A percentile compares a stretch with the other conserved stretches of the same genome.
Conservation (phyloP, 2,113 vertebrate genomes). For the Anhinga rufa region DNA sequence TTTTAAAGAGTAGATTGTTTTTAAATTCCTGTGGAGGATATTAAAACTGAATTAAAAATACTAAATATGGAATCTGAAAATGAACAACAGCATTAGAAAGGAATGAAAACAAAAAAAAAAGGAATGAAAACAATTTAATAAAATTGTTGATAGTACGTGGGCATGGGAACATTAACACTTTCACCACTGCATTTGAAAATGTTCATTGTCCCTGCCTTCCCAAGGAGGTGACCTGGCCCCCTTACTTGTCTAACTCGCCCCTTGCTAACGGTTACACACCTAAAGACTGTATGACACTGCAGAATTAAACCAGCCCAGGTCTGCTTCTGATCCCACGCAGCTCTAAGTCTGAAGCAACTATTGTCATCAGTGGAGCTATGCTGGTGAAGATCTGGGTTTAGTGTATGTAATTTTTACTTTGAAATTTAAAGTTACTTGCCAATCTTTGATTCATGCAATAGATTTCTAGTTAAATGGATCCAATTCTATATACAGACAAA, state of each 20-base stretch:
- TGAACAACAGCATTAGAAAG: conserved; percentile 16
- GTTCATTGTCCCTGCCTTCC: neutral
- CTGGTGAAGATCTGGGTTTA: neutral
- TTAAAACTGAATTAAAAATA: conserved; percentile 45
- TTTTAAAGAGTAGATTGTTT: conserved; percentile 39
- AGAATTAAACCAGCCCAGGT: neutral
- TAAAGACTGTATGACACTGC: neutral
- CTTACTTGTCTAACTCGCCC: neutral
- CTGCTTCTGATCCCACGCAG: fast-evolving
- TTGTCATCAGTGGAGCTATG: neutral
- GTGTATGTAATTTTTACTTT: neutral
- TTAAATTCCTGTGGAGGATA: conserved; percentile 31
- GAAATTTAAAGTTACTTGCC: neutral
- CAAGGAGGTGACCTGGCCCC: neutral
- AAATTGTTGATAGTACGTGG: neutral
- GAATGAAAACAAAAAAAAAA: neutral
- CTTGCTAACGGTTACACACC: neutral
- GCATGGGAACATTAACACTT: neutral
- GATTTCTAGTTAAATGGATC: neutral
- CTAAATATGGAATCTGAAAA: conserved; percentile 30
- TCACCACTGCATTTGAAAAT: neutral
- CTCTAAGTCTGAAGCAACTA: neutral
- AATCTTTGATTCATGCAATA: neutral
- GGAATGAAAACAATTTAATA: conserved; percentile 31
- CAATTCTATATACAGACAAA: neutral